phyloP scores from a whole-genome alignment of 92 coral and sea anemone genomes.

The Desmophyllum pertusum region DNA sequence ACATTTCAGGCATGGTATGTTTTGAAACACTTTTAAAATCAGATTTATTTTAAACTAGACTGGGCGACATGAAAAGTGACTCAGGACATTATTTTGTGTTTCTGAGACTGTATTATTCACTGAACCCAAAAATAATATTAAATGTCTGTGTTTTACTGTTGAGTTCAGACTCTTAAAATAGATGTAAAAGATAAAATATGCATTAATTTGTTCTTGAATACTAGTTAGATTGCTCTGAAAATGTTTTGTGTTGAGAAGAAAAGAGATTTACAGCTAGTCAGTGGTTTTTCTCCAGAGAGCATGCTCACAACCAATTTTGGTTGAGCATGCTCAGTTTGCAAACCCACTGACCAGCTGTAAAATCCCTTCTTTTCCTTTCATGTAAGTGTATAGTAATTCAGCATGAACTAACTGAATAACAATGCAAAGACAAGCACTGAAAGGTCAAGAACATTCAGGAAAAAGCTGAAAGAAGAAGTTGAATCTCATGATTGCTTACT shows the following conservation, averaged over 20 bases:
- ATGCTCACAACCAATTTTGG: conserved; percentile 53
- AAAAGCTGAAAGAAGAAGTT: neutral
- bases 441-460: neutral
- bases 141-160: too few relatives aligned
- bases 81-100: too few relatives aligned
- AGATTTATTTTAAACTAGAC: too few relatives aligned
- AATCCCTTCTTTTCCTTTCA: conserved; percentile 23
- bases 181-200: too few relatives aligned
- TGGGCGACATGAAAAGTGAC: too few relatives aligned
- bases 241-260: conserved; percentile 2
- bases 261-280: neutral
- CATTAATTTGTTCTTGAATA: too few relatives aligned
- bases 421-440: conserved; percentile 6
- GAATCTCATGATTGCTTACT: neutral
- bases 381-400: conserved; percentile 15
- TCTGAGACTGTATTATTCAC: too few relatives aligned
- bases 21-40: too few relatives aligned
- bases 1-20: too few relatives aligned
- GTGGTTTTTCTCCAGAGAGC: conserved; percentile 41
- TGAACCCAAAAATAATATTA: too few relatives aligned
- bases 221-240: neutral
- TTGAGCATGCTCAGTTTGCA: conserved; percentile 60
- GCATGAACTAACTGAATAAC: conserved; percentile 19
- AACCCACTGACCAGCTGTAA: conserved; percentile 51
- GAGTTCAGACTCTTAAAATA: too few relatives aligned